A percentile compares a stretch with the other conserved stretches of the same genome.
phyloP scores from a whole-genome alignment of 2,797 vertebrate genomes.

The Microctenopoma stevenorrisi region DNA sequence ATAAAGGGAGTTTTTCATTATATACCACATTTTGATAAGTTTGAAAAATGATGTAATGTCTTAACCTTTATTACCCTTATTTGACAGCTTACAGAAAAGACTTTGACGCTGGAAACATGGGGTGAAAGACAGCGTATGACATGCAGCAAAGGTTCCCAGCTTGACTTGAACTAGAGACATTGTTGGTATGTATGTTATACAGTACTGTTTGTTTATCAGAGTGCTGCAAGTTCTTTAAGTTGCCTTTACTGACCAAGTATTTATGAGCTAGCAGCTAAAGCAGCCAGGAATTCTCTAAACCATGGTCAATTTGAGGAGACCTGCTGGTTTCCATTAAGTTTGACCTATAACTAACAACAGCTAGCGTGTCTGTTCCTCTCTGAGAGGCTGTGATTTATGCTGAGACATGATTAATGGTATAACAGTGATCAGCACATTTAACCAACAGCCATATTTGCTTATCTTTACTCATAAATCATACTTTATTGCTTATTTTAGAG shows the following conservation, averaged over 20 bases:
- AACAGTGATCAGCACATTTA: slow-evolving; percentile 41
- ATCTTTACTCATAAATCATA: slow-evolving; percentile 41
- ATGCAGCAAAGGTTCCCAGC: too few species aligned
- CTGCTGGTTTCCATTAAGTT: slow-evolving; percentile 77
- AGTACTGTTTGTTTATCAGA: too few species aligned
- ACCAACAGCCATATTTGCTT: slow-evolving; percentile 42
- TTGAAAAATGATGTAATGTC: slow-evolving; percentile 8
- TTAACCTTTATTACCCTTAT: not conserved
- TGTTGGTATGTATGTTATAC: too few species aligned
- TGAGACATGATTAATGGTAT: slow-evolving; percentile 61
- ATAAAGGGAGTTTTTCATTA: slow-evolving; percentile 15
- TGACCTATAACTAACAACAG: slow-evolving; percentile 68
- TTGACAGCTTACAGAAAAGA: too few species aligned
- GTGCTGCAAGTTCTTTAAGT: slow-evolving; percentile 28
- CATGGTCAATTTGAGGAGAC: slow-evolving; percentile 52
- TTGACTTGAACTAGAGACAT: too few species aligned
- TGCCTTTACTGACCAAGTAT: slow-evolving; percentile 36
- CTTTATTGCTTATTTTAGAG: slow-evolving; percentile 13
- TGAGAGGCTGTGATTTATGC: slow-evolving; percentile 66
- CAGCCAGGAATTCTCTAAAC: slow-evolving; percentile 49
- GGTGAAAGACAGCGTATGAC: too few species aligned
- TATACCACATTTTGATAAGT: slow-evolving; percentile 10
- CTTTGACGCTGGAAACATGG: too few species aligned
- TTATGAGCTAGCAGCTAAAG: slow-evolving; percentile 52
- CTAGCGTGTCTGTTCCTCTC: slow-evolving; percentile 47